phyloP scores from a whole-genome alignment of 2,888 invertebrate species.

The Drosophila lutescens region DNA sequence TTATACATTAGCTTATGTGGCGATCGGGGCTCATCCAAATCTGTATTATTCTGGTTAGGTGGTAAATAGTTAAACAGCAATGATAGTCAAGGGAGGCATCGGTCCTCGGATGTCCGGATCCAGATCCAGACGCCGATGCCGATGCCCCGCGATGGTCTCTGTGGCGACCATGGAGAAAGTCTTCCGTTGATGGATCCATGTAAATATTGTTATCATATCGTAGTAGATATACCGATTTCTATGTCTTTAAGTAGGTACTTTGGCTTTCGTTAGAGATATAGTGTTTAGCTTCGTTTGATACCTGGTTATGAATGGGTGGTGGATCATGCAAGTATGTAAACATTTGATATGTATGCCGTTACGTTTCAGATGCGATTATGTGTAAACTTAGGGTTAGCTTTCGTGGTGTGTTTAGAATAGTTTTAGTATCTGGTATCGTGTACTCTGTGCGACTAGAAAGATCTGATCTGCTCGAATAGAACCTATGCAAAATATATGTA shows the following conservation, averaged over 20 bases:
- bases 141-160: constrained; percentile 32
- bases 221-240: constrained; percentile 65
- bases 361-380: constrained; percentile 70
- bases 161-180: constrained; percentile 26
- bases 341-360: constrained; percentile 81
- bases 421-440: constrained; percentile 15
- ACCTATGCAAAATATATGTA: constrained; percentile 48
- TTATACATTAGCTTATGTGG: constrained; percentile 59
- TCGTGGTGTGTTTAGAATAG: constrained; percentile 5
- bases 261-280: constrained; percentile 69
- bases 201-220: constrained; percentile 46
- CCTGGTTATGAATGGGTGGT: constrained; percentile 43
- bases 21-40: constrained; percentile 32
- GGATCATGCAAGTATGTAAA: constrained; percentile 65
- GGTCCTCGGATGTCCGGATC: neutral
- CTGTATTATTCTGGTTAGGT: constrained; percentile 54
- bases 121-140: neutral
- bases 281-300: constrained; percentile 28
- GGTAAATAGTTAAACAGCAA: constrained; percentile 76
- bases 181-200: constrained; percentile 48
- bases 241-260: constrained; percentile 78
- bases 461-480: constrained; percentile 39
- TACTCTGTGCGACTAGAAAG: constrained; percentile 38
- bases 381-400: constrained; percentile 43
- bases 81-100: constrained; percentile 67